Evolutionary conservation across 92 coral and sea anemone genomes (phyloP), one percentile per base, ranked within the genome.

Genomic region (Epizoanthus scotinus): DNA sequence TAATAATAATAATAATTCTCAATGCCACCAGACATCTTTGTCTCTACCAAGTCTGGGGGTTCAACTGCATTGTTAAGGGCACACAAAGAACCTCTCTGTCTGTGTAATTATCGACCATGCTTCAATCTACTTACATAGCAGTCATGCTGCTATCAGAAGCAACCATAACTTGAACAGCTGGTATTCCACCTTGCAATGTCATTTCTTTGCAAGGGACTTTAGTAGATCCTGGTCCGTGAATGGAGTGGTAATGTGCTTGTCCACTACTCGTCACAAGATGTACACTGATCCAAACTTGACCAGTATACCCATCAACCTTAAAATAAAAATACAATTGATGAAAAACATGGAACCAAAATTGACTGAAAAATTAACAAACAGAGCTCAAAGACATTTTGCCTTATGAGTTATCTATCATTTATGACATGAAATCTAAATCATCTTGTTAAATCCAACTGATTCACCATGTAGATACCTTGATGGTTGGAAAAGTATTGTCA

Each of bases 161-260:
- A 70, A 95, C 98, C 93, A 95, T 82, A 47, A 95, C 94, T 62
- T 95, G 97, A 55, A 95, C 93, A 73, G 99, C 99, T 49, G 98
- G 94, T 8, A 95, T 85, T 19, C 89, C 99, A 15, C 92, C 99
- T 25, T 90, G 90, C n/a, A 95, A 84, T 2, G 89, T 87, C 1
- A 90, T 85, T 79, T 93, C 93, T 31, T 90, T 91, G 69, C 99
- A 95, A 52, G 99, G 99, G 40, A 95, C 94, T 86, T 95, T 95
- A 17, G 99, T 93, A 20, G 99, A 95, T 28, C 99, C 99, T 6
- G 99, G 99, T 19, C 99, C 99, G 82, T 92, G 97, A 78, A 95
- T 91, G n/a, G 97, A 94, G 72, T 95, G 99, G 72, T 93, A 95
- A 73, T 95, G 99, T n/a, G 98, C 96, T 25, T 85, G 84, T 17